Conservation (phyloP, 2,797 vertebrate genomes). For the Jordanella pulchra region DNA sequence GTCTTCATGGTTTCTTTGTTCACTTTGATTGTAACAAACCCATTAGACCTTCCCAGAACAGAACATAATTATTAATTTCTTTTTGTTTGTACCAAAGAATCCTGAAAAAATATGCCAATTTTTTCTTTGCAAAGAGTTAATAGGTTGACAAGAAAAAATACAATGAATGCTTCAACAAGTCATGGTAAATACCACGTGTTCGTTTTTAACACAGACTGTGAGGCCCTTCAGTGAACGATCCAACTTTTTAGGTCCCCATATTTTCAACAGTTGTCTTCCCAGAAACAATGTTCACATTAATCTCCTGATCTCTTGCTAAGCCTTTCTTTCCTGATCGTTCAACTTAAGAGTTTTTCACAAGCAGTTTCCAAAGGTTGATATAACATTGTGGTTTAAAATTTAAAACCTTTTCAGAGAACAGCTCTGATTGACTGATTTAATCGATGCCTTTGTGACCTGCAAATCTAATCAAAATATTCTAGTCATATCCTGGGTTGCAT, state of each 20-base stretch:
- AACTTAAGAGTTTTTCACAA: neutral
- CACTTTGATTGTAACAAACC: neutral
- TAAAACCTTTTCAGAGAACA: constrained; percentile 3
- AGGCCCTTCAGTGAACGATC: neutral
- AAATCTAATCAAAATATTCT: constrained; percentile 35
- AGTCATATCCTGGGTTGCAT: neutral
- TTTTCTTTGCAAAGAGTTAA: too few relatives aligned
- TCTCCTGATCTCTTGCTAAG: neutral
- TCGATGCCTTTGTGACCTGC: constrained; percentile 12
- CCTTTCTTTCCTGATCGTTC: neutral
- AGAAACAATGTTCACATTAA: neutral
- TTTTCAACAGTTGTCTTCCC: neutral
- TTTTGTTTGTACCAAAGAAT: too few relatives aligned
- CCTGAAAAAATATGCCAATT: too few relatives aligned
- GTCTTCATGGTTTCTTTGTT: neutral
- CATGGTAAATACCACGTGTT: neutral
- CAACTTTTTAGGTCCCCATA: neutral
- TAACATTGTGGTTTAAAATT: constrained; percentile 10
- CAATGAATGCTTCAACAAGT: neutral
- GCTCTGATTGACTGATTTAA: neutral
- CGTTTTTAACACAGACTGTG: neutral
- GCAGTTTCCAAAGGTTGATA: neutral
- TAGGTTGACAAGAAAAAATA: neutral
- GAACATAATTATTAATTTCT: too few relatives aligned
- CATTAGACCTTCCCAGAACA: neutral